Evolutionary conservation across 2,888 invertebrate genomes (phyloP).

Genomic region (Lasius platythorax): DNA sequence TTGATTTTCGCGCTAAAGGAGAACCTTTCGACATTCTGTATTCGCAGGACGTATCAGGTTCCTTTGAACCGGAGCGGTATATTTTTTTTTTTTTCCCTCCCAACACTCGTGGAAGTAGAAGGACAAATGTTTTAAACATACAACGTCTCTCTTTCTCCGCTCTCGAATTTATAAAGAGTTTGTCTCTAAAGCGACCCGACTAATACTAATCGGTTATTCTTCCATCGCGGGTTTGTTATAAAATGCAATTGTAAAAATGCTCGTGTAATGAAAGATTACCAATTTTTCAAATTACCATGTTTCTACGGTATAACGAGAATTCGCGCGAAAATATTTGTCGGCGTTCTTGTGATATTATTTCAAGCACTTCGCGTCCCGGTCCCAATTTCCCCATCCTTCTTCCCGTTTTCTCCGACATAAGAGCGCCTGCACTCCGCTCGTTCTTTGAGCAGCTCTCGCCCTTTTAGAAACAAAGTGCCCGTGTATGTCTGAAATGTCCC

Average conservation of each 20-base stretch:
- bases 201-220: background rate
- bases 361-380: background rate
- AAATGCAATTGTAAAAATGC: background rate
- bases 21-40: background rate
- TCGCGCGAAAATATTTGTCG: conserved; percentile 6
- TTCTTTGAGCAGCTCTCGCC: background rate
- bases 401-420: background rate
- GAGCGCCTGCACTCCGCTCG: background rate
- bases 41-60: background rate
- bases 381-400: background rate
- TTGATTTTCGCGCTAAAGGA: conserved; percentile 25
- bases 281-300: conserved; percentile 1
- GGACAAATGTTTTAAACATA: background rate
- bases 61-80: background rate
- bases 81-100: background rate
- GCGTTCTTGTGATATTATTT: conserved; percentile 18
- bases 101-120: background rate
- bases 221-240: conserved; percentile 9
- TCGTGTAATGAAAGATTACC: background rate
- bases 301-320: conserved; percentile 1
- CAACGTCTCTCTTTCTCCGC: background rate
- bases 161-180: background rate
- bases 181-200: background rate
- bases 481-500: background rate
- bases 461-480: conserved; percentile 23